phyloP scores from a whole-genome alignment of 2,888 invertebrate species.

The Chydorus sphaericus region DNA sequence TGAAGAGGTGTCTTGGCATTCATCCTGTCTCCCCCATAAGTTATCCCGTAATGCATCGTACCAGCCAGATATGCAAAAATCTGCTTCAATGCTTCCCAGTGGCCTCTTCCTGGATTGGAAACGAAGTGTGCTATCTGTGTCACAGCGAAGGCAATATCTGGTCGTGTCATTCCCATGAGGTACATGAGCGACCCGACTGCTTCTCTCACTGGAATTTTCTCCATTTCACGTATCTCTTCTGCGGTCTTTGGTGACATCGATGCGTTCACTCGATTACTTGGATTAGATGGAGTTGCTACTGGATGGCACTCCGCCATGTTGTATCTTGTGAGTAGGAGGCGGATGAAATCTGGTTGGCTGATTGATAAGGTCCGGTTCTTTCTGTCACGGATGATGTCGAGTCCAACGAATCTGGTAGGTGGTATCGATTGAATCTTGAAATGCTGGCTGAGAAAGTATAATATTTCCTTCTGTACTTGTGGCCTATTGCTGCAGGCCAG shows the following conservation, averaged over 20 bases:
- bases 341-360: neutral
- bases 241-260: neutral
- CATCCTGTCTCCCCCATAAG: neutral
- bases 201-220: neutral
- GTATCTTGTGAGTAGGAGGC: neutral
- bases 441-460: neutral
- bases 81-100: neutral
- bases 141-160: neutral
- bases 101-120: neutral
- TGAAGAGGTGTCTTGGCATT: neutral
- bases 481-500: neutral
- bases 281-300: neutral
- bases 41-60: neutral
- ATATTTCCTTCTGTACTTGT: neutral
- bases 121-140: neutral
- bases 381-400: neutral
- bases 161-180: neutral
- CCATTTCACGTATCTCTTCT: neutral
- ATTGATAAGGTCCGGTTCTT: neutral
- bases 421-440: neutral
- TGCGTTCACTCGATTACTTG: neutral
- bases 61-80: neutral
- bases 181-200: neutral
- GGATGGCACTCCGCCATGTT: neutral
- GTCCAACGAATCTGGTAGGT: neutral